These are phyloP conservation scores for Menidia menidia DNA, from an alignment of 2,797 vertebrate genomes.

Conservation along the genomic window DNA sequence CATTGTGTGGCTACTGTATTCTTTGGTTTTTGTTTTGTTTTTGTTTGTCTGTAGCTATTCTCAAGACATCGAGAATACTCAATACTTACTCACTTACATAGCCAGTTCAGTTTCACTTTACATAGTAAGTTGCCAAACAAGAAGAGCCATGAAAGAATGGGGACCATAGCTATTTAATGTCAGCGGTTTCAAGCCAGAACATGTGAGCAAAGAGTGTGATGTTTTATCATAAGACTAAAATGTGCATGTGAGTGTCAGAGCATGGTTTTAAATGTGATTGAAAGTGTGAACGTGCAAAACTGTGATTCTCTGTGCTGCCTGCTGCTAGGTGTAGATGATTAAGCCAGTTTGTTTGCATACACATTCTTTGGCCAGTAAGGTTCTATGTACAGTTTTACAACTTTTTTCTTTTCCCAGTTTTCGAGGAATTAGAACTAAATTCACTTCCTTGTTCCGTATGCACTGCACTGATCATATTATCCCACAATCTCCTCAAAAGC, in stretches of 20 bases:
- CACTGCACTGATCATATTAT: too few species aligned
- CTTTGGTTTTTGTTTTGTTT: too few species aligned
- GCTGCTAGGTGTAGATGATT: conserved; percentile 13
- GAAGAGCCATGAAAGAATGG: conserved; percentile 22
- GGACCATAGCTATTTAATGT: conserved; percentile 49
- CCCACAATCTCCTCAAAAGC: too few species aligned
- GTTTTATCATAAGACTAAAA: conserved; percentile 8
- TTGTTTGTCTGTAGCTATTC: too few species aligned
- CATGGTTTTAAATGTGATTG: conserved; percentile 27
- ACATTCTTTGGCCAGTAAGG: neutral
- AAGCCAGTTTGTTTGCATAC: neutral
- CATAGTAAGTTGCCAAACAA: too few species aligned
- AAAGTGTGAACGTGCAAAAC: conserved; percentile 19
- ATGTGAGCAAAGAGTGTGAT: conserved; percentile 43
- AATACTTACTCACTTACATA: too few species aligned
- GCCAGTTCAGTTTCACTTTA: too few species aligned
- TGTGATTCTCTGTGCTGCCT: conserved; percentile 32
- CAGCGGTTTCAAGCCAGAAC: conserved; percentile 42
- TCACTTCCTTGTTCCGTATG: too few species aligned
- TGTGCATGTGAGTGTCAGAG: conserved; percentile 15
- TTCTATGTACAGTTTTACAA: neutral
- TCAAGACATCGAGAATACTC: too few species aligned
- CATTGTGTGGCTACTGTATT: too few species aligned
- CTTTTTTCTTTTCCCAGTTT: too few species aligned
- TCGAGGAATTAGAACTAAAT: too few species aligned